A percentile compares a stretch with the other conserved stretches of the same genome.
Conservation (phyloP, 2,888 invertebrate species). For the Asteroscopus sphinx region DNA sequence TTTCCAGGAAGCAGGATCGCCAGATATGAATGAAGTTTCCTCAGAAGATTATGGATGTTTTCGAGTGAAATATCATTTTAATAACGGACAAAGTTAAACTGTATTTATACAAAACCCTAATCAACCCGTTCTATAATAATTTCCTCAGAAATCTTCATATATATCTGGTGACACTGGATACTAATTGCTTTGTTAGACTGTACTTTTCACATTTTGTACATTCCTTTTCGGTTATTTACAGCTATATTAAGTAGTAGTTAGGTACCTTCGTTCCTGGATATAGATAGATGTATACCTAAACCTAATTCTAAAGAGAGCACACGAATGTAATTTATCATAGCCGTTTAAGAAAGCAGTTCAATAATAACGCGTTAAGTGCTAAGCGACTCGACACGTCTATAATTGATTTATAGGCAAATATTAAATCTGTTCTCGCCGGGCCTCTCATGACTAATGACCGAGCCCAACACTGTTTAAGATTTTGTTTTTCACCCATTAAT, state of each 20-base stretch:
- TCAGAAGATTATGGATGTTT: too few species aligned
- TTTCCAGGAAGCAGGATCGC: too few species aligned
- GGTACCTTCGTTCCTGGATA: background rate
- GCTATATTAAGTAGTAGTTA: too few species aligned
- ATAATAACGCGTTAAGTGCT: constrained; percentile 80
- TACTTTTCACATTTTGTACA: too few species aligned
- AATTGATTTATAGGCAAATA: constrained; percentile 89
- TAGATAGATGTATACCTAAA: constrained; percentile 8
- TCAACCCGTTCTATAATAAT: too few species aligned
- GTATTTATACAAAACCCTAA: too few species aligned
- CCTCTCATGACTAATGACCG: constrained; percentile 80
- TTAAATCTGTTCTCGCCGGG: constrained; percentile 86
- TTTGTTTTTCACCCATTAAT: constrained; percentile 78
- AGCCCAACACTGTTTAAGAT: constrained; percentile 73
- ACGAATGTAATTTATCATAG: constrained; percentile 73
- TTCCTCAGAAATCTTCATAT: too few species aligned
- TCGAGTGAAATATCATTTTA: too few species aligned
- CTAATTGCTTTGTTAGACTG: too few species aligned
- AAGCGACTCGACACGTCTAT: constrained; percentile 78
- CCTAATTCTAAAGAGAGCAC: constrained; percentile 53
- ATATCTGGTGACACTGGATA: too few species aligned
- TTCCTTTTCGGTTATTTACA: background rate
- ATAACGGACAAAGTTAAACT: too few species aligned
- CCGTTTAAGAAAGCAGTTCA: constrained; percentile 73
- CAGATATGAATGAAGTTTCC: too few species aligned